Base-by-base conservation (phyloP, 30 jellyfish, hydroid and myxozoan genomes). In the Rhopilema esculentum region DNA sequence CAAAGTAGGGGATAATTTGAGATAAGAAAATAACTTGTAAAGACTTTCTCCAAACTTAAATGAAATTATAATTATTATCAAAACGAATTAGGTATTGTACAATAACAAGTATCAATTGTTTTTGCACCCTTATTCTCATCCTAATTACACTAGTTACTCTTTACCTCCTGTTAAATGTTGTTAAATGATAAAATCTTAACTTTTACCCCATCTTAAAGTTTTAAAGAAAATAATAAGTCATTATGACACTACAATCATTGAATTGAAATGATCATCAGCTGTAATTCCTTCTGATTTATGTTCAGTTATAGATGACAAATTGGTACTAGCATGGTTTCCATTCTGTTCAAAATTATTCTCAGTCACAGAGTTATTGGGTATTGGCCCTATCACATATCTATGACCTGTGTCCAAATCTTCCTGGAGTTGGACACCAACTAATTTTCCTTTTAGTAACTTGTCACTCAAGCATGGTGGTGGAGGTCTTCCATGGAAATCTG, bases 381-480 rank as follows among this genome's bases (percentile, higher is more conserved):
- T 1, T 9, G 89, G 24, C 4, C 81, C 89, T 19, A 89, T 81
- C 57, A 89, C 89, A 72, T 69, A 89, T 80, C 92, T 71, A 52
- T 89, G 97, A 1, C 97, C 97, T 19, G 97, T 89, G 25, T 89
- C 97, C 65, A 40, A 26, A 81, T 89, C 92, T 20, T 89, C 97
- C 27, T 89, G 85, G 57, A 79, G 63, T 22, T 21, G 69, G 8
- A 89, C 40, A 6, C 92, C 92, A n/a, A 86, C 18, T 0, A 70
- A 20, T n/a, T 61, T 40, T n/a, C 91, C 96, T 69, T 33, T 73
- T 29, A 89, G 76, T 27, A 89, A 33, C 33, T 57, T 79, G 64
- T 80, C 92, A 75, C 92, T 72, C 33, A 78, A 77, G 31, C 97
- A 89, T 0, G 62, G 66, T 25, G 83, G 69, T 16, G 62, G 79